Evolutionary conservation across 2,797 vertebrate species (phyloP), one percentile per base, ranked within the genome.

Genomic region (Amblyopsis hoosieri): DNA sequence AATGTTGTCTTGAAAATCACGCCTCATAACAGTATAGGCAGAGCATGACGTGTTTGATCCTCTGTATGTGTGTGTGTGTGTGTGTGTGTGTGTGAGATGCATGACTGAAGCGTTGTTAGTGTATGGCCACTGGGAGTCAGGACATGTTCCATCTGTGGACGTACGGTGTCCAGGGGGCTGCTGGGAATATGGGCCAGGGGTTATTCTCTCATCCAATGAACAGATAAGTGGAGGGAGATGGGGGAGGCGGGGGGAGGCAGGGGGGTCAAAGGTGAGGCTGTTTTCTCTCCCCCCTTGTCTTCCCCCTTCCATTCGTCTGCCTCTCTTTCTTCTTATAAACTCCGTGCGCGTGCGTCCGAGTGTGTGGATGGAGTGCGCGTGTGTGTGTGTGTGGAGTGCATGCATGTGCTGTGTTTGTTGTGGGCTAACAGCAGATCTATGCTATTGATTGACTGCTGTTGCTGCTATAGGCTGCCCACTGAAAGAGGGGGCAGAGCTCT

Each of bases 391-490:
- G 60, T 56, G 54, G 57, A 67, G 55, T 63, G 60, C 69, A 60
- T 57, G 57, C 69, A 60, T 79, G 62, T 64, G 50, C 42, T 75
- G 62, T 69, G 23, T 67, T 71, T 87, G 81, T 88, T 88, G 84
- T 85, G 83, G 86, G 84, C 83, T 84, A 82, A 84, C 85, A 85
- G 84, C 82, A 82, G 89, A 93, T 93, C 91, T 75, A 90, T 93
- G 90, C 89, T 91, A 93, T 91, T 92, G 92, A 94, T 92, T 93
- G 90, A 92, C 91, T 92, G 87, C 80, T 85, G 83, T 91, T 89
- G 84, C 89, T 91, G 83, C 85, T 76, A 29, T 29, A 73, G 72
- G 82, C 89, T 83, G 87, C 91, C 90, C 90, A 92, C 87, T 92
- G 86, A 90, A 89, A 87, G 90, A 87, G 87, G 86, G 83, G 89